These are phyloP conservation scores for Aplysina aerophoba DNA, from an alignment of 37 sponge, comb jelly and placozoan species.

Conservation along the genomic window DNA sequence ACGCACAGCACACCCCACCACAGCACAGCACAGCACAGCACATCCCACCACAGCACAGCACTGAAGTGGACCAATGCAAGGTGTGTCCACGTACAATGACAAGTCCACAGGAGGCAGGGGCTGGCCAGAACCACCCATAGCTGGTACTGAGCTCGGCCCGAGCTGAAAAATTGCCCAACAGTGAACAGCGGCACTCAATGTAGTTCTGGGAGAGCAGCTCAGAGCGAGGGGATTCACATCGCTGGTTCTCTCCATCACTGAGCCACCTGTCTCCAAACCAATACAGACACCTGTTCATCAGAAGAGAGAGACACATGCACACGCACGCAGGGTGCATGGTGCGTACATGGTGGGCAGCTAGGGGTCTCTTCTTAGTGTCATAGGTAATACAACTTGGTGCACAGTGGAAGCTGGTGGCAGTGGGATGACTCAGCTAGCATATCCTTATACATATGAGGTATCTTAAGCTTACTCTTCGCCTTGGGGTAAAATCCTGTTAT, in stretches of 20 bases:
- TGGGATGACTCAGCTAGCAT: too few relatives aligned
- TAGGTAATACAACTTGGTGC: too few relatives aligned
- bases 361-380: too few relatives aligned
- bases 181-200: slow-evolving; percentile 59
- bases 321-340: too few relatives aligned
- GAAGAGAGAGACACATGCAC: too few relatives aligned
- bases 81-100: slow-evolving; percentile 46
- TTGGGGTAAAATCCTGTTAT: slow-evolving; percentile 27
- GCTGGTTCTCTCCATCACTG: slow-evolving; percentile 2
- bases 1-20: neutral
- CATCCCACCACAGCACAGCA: neutral
- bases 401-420: too few relatives aligned
- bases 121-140: slow-evolving; percentile 72
- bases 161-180: slow-evolving; percentile 68
- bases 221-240: neutral
- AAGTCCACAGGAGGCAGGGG: slow-evolving; percentile 50
- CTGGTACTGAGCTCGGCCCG: slow-evolving; percentile 23
- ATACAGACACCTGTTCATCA: neutral
- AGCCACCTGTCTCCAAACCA: slow-evolving; percentile 18
- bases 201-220: slow-evolving; percentile 48
- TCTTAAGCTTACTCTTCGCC: slow-evolving; percentile 3
- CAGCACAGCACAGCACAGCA: neutral
- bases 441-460: too few relatives aligned
- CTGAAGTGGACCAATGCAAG: neutral
- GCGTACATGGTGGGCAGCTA: too few relatives aligned